A percentile compares a stretch with the other conserved stretches of the same genome.
Conservation (phyloP, 2,113 vertebrate species). For the Alligator mississippiensis region DNA sequence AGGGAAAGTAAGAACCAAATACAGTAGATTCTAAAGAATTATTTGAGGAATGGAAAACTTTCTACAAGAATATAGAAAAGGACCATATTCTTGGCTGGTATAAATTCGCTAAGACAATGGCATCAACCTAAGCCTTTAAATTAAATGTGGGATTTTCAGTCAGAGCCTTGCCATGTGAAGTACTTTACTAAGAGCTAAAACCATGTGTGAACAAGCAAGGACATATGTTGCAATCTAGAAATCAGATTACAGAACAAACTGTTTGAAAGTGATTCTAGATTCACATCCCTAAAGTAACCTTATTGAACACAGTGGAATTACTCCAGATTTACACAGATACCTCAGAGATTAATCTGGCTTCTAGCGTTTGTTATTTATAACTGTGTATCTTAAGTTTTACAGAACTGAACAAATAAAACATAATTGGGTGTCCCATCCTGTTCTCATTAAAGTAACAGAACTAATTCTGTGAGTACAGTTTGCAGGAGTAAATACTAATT, state of each 20-base stretch:
- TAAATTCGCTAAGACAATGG: background rate
- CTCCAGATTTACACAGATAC: background rate
- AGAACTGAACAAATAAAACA: background rate
- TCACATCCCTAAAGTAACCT: background rate
- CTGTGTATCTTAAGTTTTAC: background rate
- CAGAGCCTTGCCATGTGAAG: background rate
- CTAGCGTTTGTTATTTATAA: background rate
- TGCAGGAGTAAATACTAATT: background rate
- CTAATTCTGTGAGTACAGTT: rapidly evolving
- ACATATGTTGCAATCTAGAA: background rate
- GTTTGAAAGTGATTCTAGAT: background rate
- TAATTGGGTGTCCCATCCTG: background rate
- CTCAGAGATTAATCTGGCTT: background rate
- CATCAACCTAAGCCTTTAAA: background rate
- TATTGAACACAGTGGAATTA: background rate
- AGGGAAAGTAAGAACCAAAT: background rate
- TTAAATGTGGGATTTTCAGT: background rate
- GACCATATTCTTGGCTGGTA: background rate
- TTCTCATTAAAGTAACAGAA: background rate
- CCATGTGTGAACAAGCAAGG: background rate
- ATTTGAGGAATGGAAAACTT: background rate
- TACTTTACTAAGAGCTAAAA: background rate
- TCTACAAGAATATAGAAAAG: background rate
- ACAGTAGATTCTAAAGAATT: background rate
- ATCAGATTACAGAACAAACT: background rate